phyloP scores from a whole-genome alignment of 1,140 invertebrate genomes.

The Littorina saxatilis region DNA sequence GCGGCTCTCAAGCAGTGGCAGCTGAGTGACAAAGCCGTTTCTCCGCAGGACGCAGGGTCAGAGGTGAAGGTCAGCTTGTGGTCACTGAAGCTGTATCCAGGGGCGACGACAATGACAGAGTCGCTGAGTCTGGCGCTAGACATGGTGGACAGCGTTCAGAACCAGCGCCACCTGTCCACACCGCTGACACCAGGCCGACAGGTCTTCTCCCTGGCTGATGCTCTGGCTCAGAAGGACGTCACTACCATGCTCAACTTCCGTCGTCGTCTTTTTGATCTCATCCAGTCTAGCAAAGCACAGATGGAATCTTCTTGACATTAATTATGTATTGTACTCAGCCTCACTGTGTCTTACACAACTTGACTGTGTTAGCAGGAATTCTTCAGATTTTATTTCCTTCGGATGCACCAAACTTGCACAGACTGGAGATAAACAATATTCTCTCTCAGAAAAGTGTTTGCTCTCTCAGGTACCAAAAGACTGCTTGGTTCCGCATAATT shows the following conservation, averaged over 20 bases:
- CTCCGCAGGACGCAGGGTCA: slow-evolving; percentile 9
- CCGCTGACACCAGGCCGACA: background rate
- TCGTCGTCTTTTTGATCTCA: slow-evolving; percentile 56
- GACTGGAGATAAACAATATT: too few species aligned
- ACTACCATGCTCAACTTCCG: slow-evolving; percentile 66
- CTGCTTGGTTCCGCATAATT: too few species aligned
- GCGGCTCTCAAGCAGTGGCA: slow-evolving; percentile 42
- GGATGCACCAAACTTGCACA: too few species aligned
- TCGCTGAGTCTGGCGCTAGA: slow-evolving; percentile 68
- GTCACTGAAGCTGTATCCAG: slow-evolving; percentile 72
- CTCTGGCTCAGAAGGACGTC: slow-evolving; percentile 65
- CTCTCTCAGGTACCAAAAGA: too few species aligned
- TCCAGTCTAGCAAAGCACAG: slow-evolving; percentile 16
- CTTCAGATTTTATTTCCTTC: too few species aligned
- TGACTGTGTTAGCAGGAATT: too few species aligned
- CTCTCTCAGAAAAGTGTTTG: too few species aligned
- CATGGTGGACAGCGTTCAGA: slow-evolving; percentile 38
- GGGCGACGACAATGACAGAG: slow-evolving; percentile 60
- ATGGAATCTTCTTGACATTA: too few species aligned
- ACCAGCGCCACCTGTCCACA: slow-evolving; percentile 29
- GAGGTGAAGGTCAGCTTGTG: slow-evolving; percentile 65
- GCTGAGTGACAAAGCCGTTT: slow-evolving; percentile 24
- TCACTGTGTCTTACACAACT: too few species aligned
- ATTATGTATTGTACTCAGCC: too few species aligned
- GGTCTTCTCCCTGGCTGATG: slow-evolving; percentile 59